Evolutionary conservation across 1,140 invertebrate genomes (phyloP).

Genomic region (Augochlora pura): DNA sequence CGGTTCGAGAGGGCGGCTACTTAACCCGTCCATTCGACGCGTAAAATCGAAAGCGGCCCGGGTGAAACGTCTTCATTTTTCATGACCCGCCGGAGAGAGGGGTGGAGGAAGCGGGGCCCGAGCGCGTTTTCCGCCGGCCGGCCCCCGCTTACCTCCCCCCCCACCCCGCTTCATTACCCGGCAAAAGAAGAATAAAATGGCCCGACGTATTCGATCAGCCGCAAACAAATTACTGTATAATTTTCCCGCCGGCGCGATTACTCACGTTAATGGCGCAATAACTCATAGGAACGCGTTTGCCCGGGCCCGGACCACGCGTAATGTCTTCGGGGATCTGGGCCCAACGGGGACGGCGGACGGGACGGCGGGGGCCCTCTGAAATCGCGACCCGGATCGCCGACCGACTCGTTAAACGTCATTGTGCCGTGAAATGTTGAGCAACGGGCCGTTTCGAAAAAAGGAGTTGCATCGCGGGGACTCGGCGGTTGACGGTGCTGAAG

Average conservation of each 20-base stretch:
- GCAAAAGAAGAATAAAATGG: constrained; percentile 43
- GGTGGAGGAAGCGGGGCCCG: background rate
- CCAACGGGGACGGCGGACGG: background rate
- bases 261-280: constrained; percentile 51
- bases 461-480: too few species aligned
- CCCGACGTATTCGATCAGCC: constrained; percentile 47
- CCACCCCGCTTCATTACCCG: constrained; percentile 34
- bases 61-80: constrained; percentile 52
- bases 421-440: too few species aligned
- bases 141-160: background rate
- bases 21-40: constrained; percentile 23
- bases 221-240: constrained; percentile 50
- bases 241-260: constrained; percentile 46
- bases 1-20: constrained; percentile 24
- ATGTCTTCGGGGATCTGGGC: constrained; percentile 34
- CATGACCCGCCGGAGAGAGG: constrained; percentile 17
- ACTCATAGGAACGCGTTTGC: constrained; percentile 49
- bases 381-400: background rate
- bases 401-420: background rate
- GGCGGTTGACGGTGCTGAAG: too few species aligned
- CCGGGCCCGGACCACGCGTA: constrained; percentile 12
- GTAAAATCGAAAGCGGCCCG: constrained; percentile 45
- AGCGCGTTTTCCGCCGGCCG: background rate
- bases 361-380: background rate
- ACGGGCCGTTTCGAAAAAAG: too few species aligned